Conservation (phyloP, 2,888 invertebrate genomes). For the Pecten maximus region DNA sequence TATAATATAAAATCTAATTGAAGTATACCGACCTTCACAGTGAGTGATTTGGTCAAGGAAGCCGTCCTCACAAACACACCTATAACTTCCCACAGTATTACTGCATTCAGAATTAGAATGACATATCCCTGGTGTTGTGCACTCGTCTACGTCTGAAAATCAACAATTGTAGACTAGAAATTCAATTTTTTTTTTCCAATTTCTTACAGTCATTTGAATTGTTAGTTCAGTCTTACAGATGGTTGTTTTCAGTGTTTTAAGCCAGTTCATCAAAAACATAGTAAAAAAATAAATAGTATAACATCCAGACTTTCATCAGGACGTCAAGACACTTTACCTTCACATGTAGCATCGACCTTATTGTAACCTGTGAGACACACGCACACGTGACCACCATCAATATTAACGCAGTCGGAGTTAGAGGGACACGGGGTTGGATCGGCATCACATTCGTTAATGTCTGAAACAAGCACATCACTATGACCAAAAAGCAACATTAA, state of each 20-base stretch:
- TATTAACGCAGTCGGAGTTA: constrained; percentile 44
- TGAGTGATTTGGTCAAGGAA: constrained; percentile 42
- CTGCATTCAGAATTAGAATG: constrained; percentile 57
- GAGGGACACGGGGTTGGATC: constrained; percentile 37
- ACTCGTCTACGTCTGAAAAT: constrained; percentile 60
- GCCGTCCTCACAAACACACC: constrained; percentile 57
- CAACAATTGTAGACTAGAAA: too few species aligned
- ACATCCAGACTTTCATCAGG: too few species aligned
- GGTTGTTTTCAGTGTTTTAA: too few species aligned
- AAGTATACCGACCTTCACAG: constrained; percentile 43
- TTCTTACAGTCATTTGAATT: too few species aligned
- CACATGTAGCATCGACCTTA: constrained; percentile 18
- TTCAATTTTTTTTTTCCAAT: too few species aligned
- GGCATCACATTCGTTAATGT: constrained; percentile 42
- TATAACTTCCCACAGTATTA: constrained; percentile 55
- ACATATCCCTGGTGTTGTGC: constrained; percentile 54
- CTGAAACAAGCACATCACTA: too few species aligned
- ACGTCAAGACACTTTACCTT: constrained; percentile 26
- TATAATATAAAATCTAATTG: too few species aligned
- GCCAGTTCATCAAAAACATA: too few species aligned
- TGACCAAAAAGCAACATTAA: too few species aligned
- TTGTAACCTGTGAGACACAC: constrained; percentile 39
- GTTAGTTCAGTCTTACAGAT: too few species aligned
- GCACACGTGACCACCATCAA: constrained; percentile 42
- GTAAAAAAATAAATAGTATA: too few species aligned